A percentile compares a stretch with the other conserved stretches of the same genome.
phyloP scores from a whole-genome alignment of 2,797 vertebrate genomes.

The Remorina albescens region DNA sequence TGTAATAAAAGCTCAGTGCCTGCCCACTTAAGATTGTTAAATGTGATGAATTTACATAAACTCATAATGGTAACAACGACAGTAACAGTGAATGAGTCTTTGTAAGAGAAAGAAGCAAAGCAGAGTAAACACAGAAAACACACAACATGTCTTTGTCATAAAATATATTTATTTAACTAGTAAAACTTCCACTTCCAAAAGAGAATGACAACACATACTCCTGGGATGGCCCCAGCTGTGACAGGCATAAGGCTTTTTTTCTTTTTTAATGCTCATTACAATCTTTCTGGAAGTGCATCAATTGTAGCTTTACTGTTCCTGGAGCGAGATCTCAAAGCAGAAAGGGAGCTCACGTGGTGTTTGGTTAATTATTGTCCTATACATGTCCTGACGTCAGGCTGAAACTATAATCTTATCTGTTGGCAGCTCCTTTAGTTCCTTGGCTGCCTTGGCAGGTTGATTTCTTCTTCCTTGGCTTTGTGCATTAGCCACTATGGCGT shows the following conservation, averaged over 20 bases:
- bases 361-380: slow-evolving; percentile 22
- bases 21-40: neutral
- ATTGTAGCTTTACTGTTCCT: slow-evolving; percentile 13
- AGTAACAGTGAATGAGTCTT: neutral
- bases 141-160: slow-evolving; percentile 60
- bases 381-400: slow-evolving; percentile 23
- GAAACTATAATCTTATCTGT: slow-evolving; percentile 38
- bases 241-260: slow-evolving; percentile 63
- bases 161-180: slow-evolving; percentile 83
- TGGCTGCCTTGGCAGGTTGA: slow-evolving; percentile 49
- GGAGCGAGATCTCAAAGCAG: slow-evolving; percentile 24
- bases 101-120: slow-evolving; percentile 8
- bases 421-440: slow-evolving; percentile 59
- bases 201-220: slow-evolving; percentile 60
- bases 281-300: slow-evolving; percentile 52
- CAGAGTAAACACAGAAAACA: slow-evolving; percentile 41
- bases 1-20: neutral
- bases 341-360: neutral
- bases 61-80: neutral
- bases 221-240: slow-evolving; percentile 48
- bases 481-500: slow-evolving; percentile 48
- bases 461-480: slow-evolving; percentile 65
- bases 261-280: slow-evolving; percentile 48
- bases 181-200: slow-evolving; percentile 76
- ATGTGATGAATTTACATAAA: neutral